A percentile compares a stretch with the other conserved stretches of the same genome.
Evolutionary conservation across 2,888 invertebrate species (phyloP).

Genomic region (Cordilura impudica): DNA sequence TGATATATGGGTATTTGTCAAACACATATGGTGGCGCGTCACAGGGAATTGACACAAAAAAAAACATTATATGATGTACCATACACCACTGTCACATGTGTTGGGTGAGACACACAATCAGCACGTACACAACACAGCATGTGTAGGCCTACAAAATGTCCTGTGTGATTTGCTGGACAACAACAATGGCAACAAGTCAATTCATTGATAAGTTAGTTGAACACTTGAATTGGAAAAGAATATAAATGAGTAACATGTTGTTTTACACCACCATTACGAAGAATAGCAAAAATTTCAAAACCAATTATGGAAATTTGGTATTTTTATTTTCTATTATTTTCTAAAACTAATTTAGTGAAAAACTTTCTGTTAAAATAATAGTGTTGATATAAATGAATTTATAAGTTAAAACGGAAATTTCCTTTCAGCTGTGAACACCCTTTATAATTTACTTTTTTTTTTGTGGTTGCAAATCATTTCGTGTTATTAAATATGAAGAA

Average conservation of each 20-base stretch:
- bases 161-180: constrained; percentile 33
- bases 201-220: constrained; percentile 33
- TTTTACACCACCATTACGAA: not conserved
- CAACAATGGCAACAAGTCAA: constrained; percentile 20
- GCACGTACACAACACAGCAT: not conserved
- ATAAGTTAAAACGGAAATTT: too few species aligned
- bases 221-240: constrained; percentile 11
- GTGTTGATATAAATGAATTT: too few species aligned
- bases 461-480: too few species aligned
- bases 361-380: too few species aligned
- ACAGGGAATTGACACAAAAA: not conserved
- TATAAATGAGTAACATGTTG: constrained; percentile 26
- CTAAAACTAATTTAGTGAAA: too few species aligned
- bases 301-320: constrained; percentile 11
- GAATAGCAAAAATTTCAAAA: constrained; percentile 13
- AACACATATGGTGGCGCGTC: constrained; percentile 13
- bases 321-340: too few species aligned
- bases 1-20: not conserved
- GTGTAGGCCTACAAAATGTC: constrained; percentile 2
- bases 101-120: not conserved
- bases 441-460: too few species aligned
- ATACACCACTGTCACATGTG: constrained; percentile 22
- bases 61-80: not conserved
- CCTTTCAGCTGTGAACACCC: too few species aligned
- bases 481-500: too few species aligned